Base-by-base conservation (phyloP, 2,797 vertebrate genomes). In the Hybognathus amarus region DNA sequence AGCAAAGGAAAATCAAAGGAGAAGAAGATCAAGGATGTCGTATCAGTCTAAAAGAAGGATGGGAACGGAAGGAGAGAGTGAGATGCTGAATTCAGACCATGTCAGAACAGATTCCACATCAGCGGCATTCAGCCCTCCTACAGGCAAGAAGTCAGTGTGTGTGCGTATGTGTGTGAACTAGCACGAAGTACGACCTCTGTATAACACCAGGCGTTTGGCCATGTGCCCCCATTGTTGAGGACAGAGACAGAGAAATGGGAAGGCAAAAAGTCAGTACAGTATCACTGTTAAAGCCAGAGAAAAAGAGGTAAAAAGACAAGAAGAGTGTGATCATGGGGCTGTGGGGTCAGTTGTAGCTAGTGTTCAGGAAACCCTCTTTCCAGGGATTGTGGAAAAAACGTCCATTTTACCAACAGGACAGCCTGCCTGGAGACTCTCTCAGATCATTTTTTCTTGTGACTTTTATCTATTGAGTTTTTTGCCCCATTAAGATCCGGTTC, bases 61-160 rank as follows among this genome's bases (percentile, higher is more conserved):
- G 75, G 80, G 67, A 63, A 54, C 52, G 75, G 68, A 59, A 68
- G 50, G 67, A 63, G 82, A 79, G 85, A 85, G 40, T 74, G 82
- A 87, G 82, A 91, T 87, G 87, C 85, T 87, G 87, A 91, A 87
- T 90, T 89, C 85, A 76, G 88, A 91, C 89, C 85, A 88, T 92
- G 90, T 92, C 92, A 89, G 87, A 91, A 90, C 76, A 86, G 77
- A 87, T 85, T 86, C 52, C 79, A 87, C 86, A 91, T 93, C 91
- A 91, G 88, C 91, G 87, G 82, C 87, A 90, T 83, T 91, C 90
- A 87, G 85, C 82, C 91, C 47, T 80, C 82, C 82, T 76, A 80
- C 85, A 59, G 83, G 52, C 90, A 88, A 90, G 87, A 64, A 64
- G 61, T 88, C 74, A 84, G 69, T 86, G 80, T 90, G 88, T 75